phyloP scores from a whole-genome alignment of 1,140 invertebrate species.

The Drosophila biarmipes region DNA sequence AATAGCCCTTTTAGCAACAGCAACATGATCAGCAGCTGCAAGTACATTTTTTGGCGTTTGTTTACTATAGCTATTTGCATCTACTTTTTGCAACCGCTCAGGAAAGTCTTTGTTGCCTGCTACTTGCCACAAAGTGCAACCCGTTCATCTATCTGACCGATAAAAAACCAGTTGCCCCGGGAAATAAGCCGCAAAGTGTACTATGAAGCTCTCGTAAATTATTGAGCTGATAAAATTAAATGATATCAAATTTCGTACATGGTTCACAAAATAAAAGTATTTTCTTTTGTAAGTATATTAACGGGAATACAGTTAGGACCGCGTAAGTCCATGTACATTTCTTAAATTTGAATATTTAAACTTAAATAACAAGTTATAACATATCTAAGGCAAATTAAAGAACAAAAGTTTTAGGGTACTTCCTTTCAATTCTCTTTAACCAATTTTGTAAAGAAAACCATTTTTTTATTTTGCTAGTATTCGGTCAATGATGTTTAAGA shows the following conservation, averaged over 20 bases:
- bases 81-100: conserved; percentile 27
- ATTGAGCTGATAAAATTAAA: neutral
- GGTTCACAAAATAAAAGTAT: too few species aligned
- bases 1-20: conserved; percentile 71
- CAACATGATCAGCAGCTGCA: conserved; percentile 39
- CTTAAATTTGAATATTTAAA: too few species aligned
- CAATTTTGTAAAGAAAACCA: too few species aligned
- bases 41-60: conserved; percentile 66
- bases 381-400: too few species aligned
- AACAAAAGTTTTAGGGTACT: too few species aligned
- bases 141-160: conserved; percentile 17
- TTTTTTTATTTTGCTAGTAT: conserved; percentile 3
- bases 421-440: too few species aligned
- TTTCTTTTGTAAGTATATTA: too few species aligned
- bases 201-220: neutral
- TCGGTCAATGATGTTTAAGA: conserved; percentile 55
- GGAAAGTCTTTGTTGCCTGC: conserved; percentile 56
- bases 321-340: too few species aligned
- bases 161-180: conserved; percentile 16
- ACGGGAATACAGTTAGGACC: too few species aligned
- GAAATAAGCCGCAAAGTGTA: neutral
- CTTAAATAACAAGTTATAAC: too few species aligned
- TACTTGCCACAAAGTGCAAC: conserved; percentile 63
- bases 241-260: neutral
- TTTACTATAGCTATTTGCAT: conserved; percentile 66